Evolutionary conservation across 2,113 vertebrate genomes (phyloP).

Genomic region (Lucifuga dentata): DNA sequence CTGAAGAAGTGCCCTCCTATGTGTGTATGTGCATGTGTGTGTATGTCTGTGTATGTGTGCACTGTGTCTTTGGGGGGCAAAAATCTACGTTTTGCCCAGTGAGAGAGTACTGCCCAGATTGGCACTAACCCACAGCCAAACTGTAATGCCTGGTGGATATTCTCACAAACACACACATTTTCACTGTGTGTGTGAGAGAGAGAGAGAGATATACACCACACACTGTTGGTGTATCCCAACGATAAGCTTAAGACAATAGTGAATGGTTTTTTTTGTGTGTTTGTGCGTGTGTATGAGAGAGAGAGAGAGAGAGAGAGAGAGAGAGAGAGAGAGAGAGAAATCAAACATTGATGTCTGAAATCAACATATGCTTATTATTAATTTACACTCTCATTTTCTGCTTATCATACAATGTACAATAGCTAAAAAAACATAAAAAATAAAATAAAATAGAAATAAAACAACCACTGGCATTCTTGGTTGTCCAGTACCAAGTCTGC

Average conservation of each 20-base stretch:
- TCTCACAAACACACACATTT: background rate
- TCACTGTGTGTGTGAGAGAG: background rate
- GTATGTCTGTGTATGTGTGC: slow-evolving; percentile 3
- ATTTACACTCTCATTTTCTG: too few species aligned
- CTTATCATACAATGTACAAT: too few species aligned
- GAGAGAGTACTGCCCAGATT: slow-evolving; percentile 25
- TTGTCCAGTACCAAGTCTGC: too few species aligned
- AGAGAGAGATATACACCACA: background rate
- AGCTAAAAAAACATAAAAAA: too few species aligned
- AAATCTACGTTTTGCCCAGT: slow-evolving; percentile 21
- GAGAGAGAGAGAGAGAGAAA: background rate
- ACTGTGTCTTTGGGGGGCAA: slow-evolving; percentile 4
- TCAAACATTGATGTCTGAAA: too few species aligned
- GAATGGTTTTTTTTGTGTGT: background rate
- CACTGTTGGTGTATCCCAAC: background rate
- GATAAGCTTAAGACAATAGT: slow-evolving; percentile 33
- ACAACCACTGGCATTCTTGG: too few species aligned
- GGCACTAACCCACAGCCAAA: slow-evolving; percentile 42
- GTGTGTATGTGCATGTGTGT: slow-evolving; percentile 16
- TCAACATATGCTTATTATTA: too few species aligned
- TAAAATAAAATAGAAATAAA: too few species aligned
- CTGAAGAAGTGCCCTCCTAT: background rate
- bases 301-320: slow-evolving; percentile 12
- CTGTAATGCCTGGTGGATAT: background rate
- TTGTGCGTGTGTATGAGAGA: background rate